Evolutionary conservation across 2,888 invertebrate species (phyloP).

Genomic region (Mythimna impura): DNA sequence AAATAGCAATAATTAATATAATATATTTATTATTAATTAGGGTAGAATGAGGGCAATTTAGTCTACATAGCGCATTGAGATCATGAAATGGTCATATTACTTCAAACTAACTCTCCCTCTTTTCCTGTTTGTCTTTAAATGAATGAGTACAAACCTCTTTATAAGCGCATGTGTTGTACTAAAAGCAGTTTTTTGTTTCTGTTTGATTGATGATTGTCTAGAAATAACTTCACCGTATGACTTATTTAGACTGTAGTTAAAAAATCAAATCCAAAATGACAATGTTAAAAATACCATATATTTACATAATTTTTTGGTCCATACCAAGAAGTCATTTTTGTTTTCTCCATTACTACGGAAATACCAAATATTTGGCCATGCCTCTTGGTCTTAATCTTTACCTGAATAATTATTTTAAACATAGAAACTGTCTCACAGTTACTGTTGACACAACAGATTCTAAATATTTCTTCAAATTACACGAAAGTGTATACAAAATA

Average conservation of each 20-base stretch:
- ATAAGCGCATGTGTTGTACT: neutral
- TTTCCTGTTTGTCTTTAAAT: neutral
- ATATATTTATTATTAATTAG: too few species aligned
- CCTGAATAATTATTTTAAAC: constrained; percentile 2
- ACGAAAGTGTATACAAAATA: constrained; percentile 70
- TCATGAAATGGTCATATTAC: neutral
- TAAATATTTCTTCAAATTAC: constrained; percentile 58
- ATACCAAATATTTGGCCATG: neutral
- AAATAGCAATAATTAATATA: too few species aligned
- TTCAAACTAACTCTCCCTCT: neutral
- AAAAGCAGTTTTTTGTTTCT: neutral
- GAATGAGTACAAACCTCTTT: neutral
- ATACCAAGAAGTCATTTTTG: too few species aligned
- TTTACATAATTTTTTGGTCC: too few species aligned
- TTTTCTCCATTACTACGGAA: neutral
- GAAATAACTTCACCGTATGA: neutral
- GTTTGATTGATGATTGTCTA: neutral
- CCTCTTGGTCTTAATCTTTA: neutral
- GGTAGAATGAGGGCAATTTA: neutral
- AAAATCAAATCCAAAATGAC: neutral
- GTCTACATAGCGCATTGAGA: neutral
- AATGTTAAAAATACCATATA: neutral
- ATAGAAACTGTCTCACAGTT: constrained; percentile 5
- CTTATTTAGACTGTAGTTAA: neutral
- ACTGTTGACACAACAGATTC: constrained; percentile 25